Evolutionary conservation across 1,140 invertebrate genomes (phyloP), one percentile per base, ranked within the genome.

Genomic region (Hermetia illucens): DNA sequence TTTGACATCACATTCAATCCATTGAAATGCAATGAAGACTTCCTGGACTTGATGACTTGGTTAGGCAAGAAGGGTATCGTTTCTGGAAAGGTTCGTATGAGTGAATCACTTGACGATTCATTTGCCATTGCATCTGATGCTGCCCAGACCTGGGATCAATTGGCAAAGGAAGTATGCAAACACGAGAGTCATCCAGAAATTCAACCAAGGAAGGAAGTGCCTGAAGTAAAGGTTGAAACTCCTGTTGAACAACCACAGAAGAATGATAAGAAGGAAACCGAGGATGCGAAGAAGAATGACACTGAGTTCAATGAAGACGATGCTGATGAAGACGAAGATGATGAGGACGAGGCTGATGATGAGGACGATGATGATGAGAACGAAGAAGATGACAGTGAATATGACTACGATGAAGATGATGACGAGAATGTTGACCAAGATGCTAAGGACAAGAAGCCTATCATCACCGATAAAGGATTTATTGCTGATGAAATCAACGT

Each of bases 1-100:
- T 50, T 83, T 2, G 75, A 82, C 41, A 53, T 82, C 2, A 62
- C 62, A 19, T 58, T 68, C 19, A 83, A 83, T 59, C 70, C 73
- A 3, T 50, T 82, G 2, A 57, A 68, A 21, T 82, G 79, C 48
- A 68, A 71, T 38, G 58, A 60, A 18, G 65, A 69, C 18, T 69
- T 75, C 48, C 64, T 70, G 48, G 60, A 69, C 31, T 59, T 75
- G 9, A 71, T 75, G 48, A 60, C 58, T 31, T 75, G 70, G 58
- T 58, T 74, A 4, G 66, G 64, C 29, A 29, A 57, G 34, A 56
- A 63, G 13, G 59, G 62, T 8, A 55, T 61, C 48, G 60, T 70
- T n/a, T 62, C 60, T 65, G 56, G 52, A 63, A 61, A 43, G 58
- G 59, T 29, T 56, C 59, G 1, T 50, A 55, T n/a, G 45, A 38